These are phyloP conservation scores for Auanema sp. DNA, from an alignment of 2,888 invertebrate genomes.

Conservation along the genomic window DNA sequence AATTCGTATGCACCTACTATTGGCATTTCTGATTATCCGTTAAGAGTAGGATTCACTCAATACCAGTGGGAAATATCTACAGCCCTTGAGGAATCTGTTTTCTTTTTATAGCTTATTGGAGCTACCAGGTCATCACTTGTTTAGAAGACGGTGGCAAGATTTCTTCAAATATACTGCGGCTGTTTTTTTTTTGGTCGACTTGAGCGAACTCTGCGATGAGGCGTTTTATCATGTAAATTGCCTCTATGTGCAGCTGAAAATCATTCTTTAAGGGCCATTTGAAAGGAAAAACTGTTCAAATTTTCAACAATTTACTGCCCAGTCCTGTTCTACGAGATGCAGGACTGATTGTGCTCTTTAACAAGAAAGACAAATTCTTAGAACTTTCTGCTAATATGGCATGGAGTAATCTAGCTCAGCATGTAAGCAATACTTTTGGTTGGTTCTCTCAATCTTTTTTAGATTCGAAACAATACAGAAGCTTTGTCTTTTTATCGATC, in stretches of 20 bases:
- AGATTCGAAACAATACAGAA: conserved; percentile 8
- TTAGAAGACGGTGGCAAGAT: conserved; percentile 33
- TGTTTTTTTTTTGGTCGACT: conserved; percentile 39
- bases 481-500: conserved; percentile 31
- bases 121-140: conserved; percentile 49
- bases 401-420: conserved; percentile 29
- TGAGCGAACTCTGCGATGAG: conserved; percentile 41
- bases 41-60: conserved; percentile 20
- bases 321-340: conserved; percentile 20
- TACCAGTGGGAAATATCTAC: conserved; percentile 30
- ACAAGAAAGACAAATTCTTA: conserved; percentile 36
- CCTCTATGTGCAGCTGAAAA: too few relatives aligned
- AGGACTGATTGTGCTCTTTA: conserved; percentile 32
- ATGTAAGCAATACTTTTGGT: conserved; percentile 19
- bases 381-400: conserved; percentile 34
- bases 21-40: conserved; percentile 26
- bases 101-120: conserved; percentile 36
- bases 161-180: conserved; percentile 30
- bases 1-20: conserved; percentile 35
- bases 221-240: conserved; percentile 35
- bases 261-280: conserved; percentile 36
- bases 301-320: conserved; percentile 27
- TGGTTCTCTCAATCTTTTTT: not conserved
- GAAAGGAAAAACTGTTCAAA: conserved; percentile 34
- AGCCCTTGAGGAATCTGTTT: not conserved